Percentiles rank a stretch among this genome's conserved stretches.
These are phyloP conservation scores for Papilio polytes DNA, from an alignment of 1,140 invertebrate genomes.

Conservation along the genomic window DNA sequence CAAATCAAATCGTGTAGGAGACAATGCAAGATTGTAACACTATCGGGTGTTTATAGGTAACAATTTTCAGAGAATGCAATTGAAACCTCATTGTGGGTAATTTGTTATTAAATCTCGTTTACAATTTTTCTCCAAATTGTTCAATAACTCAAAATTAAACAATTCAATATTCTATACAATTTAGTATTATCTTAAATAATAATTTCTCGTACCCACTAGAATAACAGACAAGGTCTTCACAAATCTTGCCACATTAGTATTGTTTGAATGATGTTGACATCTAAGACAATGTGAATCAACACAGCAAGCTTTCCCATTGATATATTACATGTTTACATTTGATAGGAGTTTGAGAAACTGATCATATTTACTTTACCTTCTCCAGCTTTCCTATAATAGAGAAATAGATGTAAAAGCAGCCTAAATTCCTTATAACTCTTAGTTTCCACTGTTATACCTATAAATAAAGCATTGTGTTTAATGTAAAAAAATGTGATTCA, in stretches of 20 bases:
- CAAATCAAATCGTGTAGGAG: neutral
- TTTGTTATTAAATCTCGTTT: neutral
- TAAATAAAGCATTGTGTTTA: too few species aligned
- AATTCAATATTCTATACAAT: too few species aligned
- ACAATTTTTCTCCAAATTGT: too few species aligned
- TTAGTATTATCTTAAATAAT: too few species aligned
- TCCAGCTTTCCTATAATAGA: neutral
- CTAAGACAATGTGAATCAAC: slow-evolving; percentile 12
- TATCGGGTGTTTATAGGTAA: too few species aligned
- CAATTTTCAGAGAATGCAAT: neutral
- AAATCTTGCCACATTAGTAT: neutral
- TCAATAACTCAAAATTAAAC: neutral
- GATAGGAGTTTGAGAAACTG: neutral
- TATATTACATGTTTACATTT: neutral
- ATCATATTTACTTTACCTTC: neutral
- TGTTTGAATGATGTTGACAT: slow-evolving; percentile 23
- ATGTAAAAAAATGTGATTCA: too few species aligned
- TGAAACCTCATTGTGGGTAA: neutral
- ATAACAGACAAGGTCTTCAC: neutral
- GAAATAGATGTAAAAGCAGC: neutral
- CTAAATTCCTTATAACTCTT: neutral
- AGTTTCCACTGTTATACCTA: too few species aligned
- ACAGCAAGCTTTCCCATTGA: neutral
- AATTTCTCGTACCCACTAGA: neutral
- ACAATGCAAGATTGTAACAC: neutral